Percentiles rank a stretch among this genome's conserved stretches.
Evolutionary conservation across 2,888 invertebrate genomes (phyloP).

Genomic region (Phengaris arion): DNA sequence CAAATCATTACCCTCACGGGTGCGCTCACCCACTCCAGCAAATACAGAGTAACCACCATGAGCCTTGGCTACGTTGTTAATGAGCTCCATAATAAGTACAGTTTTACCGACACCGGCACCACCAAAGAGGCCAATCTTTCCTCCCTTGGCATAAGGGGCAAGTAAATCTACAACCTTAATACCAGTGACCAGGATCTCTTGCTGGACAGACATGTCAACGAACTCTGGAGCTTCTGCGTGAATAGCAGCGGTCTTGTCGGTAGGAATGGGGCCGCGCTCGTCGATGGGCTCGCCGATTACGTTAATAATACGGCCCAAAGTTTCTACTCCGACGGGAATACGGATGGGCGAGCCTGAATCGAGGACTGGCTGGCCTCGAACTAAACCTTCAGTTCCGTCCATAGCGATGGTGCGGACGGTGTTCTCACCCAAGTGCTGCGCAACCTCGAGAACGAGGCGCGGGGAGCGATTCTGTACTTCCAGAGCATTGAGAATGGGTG

Average conservation of each 20-base stretch:
- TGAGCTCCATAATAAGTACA: slow-evolving; percentile 97
- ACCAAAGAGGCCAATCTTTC: slow-evolving; percentile 96
- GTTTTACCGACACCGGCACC: slow-evolving; percentile 98
- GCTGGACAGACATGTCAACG: slow-evolving; percentile 94
- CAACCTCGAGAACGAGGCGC: slow-evolving; percentile 89
- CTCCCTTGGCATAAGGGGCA: slow-evolving; percentile 96
- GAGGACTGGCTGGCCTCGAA: slow-evolving; percentile 89
- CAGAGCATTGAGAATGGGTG: slow-evolving; percentile 96
- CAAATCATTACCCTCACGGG: slow-evolving; percentile 97
- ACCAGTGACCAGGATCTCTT: slow-evolving; percentile 94
- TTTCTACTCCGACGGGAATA: slow-evolving; percentile 94
- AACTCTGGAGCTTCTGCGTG: slow-evolving; percentile 95
- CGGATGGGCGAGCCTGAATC: slow-evolving; percentile 94
- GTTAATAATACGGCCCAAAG: slow-evolving; percentile 95
- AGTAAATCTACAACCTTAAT: slow-evolving; percentile 96
- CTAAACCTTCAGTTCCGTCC: slow-evolving; percentile 95
- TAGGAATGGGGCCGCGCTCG: slow-evolving; percentile 91
- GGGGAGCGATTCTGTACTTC: slow-evolving; percentile 93
- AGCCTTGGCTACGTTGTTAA: slow-evolving; percentile 97
- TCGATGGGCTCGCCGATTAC: slow-evolving; percentile 94
- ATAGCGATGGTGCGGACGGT: slow-evolving; percentile 95
- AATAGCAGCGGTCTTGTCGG: slow-evolving; percentile 88
- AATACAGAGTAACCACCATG: slow-evolving; percentile 98
- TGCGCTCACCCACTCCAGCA: slow-evolving; percentile 96
- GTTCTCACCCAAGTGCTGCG: slow-evolving; percentile 95